Base-by-base conservation (phyloP, 2,113 vertebrate species). In the Cheirogaleus medius region DNA sequence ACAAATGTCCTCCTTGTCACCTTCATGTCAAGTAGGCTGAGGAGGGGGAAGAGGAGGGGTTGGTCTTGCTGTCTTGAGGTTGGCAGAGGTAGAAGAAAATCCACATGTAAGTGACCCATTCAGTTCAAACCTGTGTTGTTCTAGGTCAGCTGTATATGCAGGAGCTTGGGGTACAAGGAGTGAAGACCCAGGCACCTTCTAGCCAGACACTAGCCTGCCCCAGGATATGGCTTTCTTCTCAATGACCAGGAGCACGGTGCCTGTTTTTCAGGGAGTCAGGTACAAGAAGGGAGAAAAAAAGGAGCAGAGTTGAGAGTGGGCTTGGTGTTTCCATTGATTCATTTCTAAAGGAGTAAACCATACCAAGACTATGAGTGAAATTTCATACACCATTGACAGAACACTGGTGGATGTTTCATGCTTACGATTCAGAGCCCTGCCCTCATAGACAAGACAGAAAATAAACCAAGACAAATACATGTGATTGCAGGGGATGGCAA, bases 371-470 rank as follows among this genome's bases (percentile, higher is more conserved):
- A 1, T 66, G 52, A 14, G 15, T 68, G 15, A 64, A 13, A 49
- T 60, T 77, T 90, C 12, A n/a, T 23, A 39, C 76, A 81, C 69
- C 12, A 4, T 54, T 58, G 73, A 58, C 44, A 63, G 18, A 60
- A 80, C 29, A 0, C 0, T 11, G 58, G 0, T 1, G 3, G 27
- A 63, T 13, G 5, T 81, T 88, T 60, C 14, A 15, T 14, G 29
- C n/a, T 52, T 37, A 18, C 56, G 91, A 17, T 8, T 77, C 83
- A 10, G 56, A 93, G 76, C n/a, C 68, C 37, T 60, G 23, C 15
- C 12, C 32, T 74, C 39, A 1, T 71, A 18, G 42, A 76, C 5
- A 34, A 56, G 42, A 44, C 37, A 73, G 66, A 76, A 1, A 64
- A 4, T 63, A 56, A 96, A 58, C 1, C 3, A 21, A 25, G 47